Evolutionary conservation across 1,140 invertebrate genomes (phyloP).

Genomic region (Orchesella cincta): DNA sequence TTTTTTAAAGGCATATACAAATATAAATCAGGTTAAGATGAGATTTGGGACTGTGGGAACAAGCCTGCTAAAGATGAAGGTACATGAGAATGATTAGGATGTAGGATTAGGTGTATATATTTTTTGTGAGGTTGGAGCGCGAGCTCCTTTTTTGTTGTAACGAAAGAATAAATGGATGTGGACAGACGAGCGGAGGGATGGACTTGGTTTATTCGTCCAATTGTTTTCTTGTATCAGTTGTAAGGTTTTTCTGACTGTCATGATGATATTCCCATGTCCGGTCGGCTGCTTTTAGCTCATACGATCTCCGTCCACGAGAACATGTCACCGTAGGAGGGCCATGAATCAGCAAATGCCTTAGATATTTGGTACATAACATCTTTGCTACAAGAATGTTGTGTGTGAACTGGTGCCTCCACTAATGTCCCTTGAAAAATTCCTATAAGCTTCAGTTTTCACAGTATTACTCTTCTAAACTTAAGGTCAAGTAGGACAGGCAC

Average conservation of each 20-base stretch:
- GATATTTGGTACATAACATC: not conserved
- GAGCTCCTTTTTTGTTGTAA: not conserved
- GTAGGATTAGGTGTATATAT: not conserved
- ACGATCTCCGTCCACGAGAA: not conserved
- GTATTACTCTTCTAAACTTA: not conserved
- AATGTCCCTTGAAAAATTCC: not conserved
- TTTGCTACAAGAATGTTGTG: not conserved
- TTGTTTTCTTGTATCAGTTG: not conserved
- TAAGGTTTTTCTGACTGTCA: too few species aligned
- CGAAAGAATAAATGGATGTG: not conserved
- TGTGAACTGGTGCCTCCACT: not conserved
- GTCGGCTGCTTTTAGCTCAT: slow-evolving; percentile 10
- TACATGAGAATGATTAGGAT: too few species aligned
- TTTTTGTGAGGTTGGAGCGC: not conserved
- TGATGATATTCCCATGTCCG: too few species aligned
- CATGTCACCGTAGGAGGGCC: slow-evolving; percentile 18
- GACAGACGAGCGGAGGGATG: not conserved
- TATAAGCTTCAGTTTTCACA: too few species aligned
- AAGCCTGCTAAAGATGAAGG: too few species aligned
- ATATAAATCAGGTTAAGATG: too few species aligned
- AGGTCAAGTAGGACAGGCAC: slow-evolving; percentile 9
- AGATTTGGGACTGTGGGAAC: too few species aligned
- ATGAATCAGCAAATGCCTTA: slow-evolving; percentile 21
- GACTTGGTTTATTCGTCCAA: not conserved
- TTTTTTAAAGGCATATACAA: not conserved